These are phyloP conservation scores for Agonopterix subpropinquella DNA, from an alignment of 2,888 invertebrate species.

Conservation along the genomic window DNA sequence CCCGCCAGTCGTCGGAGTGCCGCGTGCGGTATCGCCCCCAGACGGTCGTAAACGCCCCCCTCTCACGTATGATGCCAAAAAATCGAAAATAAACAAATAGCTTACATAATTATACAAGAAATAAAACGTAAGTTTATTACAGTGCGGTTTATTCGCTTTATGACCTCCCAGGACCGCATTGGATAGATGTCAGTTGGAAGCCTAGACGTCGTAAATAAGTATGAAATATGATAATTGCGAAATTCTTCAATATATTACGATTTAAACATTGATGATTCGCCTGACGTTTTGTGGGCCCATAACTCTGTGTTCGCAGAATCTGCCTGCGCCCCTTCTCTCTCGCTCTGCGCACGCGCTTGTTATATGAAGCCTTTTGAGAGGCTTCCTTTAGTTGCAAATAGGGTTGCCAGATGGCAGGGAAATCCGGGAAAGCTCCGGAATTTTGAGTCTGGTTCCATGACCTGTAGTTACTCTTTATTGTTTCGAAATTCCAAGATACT, in stretches of 20 bases:
- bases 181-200: slow-evolving; percentile 64
- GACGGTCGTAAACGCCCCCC: slow-evolving; percentile 38
- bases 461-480: not conserved
- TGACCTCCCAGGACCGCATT: slow-evolving; percentile 53
- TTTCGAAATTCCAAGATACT: not conserved
- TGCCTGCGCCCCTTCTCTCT: slow-evolving; percentile 6
- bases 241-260: slow-evolving; percentile 75
- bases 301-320: slow-evolving; percentile 64
- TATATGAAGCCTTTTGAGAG: slow-evolving; percentile 27
- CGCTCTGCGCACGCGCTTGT: slow-evolving; percentile 11
- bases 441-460: slow-evolving; percentile 15
- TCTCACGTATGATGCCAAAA: slow-evolving; percentile 19
- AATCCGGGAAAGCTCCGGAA: slow-evolving; percentile 14
- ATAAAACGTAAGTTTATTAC: slow-evolving; percentile 65
- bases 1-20: not conserved
- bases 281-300: slow-evolving; percentile 70
- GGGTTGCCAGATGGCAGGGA: too few relatives aligned
- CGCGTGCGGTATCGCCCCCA: slow-evolving; percentile 17
- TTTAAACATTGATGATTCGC: slow-evolving; percentile 72
- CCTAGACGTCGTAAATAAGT: slow-evolving; percentile 73
- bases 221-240: slow-evolving; percentile 76
- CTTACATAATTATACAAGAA: slow-evolving; percentile 60
- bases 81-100: slow-evolving; percentile 50
- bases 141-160: slow-evolving; percentile 59
- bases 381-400: slow-evolving; percentile 26